phyloP scores from a whole-genome alignment of 2,113 vertebrate species.

The Callospermophilus lateralis region DNA sequence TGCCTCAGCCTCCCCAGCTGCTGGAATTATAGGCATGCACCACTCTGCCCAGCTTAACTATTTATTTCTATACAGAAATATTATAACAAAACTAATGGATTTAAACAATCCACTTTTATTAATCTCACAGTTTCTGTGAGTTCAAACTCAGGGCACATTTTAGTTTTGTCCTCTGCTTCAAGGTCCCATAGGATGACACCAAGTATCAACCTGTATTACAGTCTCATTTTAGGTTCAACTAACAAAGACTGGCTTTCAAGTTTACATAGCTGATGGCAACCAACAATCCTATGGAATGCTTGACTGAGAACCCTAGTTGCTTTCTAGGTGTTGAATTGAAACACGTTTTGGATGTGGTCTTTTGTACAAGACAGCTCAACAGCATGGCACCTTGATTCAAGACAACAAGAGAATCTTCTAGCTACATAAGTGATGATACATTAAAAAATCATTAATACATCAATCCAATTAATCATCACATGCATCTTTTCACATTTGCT shows the following conservation, averaged over 20 bases:
- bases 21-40: too few relatives aligned
- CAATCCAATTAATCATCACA: neutral
- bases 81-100: neutral
- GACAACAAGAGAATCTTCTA: neutral
- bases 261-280: accelerated
- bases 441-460: neutral
- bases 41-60: too few relatives aligned
- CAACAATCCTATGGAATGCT: accelerated
- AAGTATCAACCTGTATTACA: neutral
- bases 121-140: neutral
- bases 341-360: accelerated
- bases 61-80: neutral
- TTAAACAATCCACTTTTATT: neutral
- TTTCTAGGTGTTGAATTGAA: neutral
- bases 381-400: neutral
- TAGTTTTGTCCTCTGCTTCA: neutral
- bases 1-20: too few relatives aligned
- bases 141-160: neutral
- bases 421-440: neutral
- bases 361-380: neutral
- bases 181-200: neutral
- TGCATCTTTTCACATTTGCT: neutral
- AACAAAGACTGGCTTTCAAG: neutral
- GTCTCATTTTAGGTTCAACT: neutral
- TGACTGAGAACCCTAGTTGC: neutral